Base-by-base conservation (phyloP, 1,140 invertebrate genomes). In the Nasonia giraulti region DNA sequence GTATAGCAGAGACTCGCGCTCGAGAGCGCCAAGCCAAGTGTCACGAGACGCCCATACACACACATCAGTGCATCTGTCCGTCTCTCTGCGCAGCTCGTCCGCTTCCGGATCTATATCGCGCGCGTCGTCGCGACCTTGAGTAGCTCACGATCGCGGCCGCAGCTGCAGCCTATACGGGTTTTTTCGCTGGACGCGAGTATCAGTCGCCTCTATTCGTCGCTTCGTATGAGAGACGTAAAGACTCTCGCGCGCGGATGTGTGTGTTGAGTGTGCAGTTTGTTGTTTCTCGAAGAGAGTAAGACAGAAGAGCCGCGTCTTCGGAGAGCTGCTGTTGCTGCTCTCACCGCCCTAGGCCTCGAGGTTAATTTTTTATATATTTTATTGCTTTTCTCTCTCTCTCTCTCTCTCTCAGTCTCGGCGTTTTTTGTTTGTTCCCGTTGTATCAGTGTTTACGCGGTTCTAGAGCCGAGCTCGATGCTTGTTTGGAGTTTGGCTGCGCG, bases 81-180 rank as follows among this genome's bases (percentile, higher is more conserved):
- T 31, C 23, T 33, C 23, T 33, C 69, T 71, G 69, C 69, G 55
- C 55, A 62, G 69, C 10, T 71, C 27, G 27, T 31, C 27, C 27
- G 69, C 27, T 71, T 27, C 69, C 31, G 69, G 23, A 71, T 71
- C 69, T 71, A 27, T 71, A 76, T 76, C 23, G 27, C 44, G 75
- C 27, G 44, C n/a, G 37, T 20, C 31, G 55, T 68, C 40, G 27
- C 78, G 62, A 80, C 78, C 78, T 80, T 80, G 78, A 80, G 62
- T 68, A 27, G 78, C 78, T 75, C 73, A 20, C 73, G 73, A n/a
- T n/a, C 55, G 14, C 50, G 50, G 50, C 14, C 50, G 50, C 50
- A 55, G 50, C 50, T 55, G 50, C 50, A 55, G 12, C 14, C 17
- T 50, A 50, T 50, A 50, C 10, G 47, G 10, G 47, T 55, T 62